Base-by-base conservation (phyloP, 2,113 vertebrate genomes). In the Anarrhichthys ocellatus region DNA sequence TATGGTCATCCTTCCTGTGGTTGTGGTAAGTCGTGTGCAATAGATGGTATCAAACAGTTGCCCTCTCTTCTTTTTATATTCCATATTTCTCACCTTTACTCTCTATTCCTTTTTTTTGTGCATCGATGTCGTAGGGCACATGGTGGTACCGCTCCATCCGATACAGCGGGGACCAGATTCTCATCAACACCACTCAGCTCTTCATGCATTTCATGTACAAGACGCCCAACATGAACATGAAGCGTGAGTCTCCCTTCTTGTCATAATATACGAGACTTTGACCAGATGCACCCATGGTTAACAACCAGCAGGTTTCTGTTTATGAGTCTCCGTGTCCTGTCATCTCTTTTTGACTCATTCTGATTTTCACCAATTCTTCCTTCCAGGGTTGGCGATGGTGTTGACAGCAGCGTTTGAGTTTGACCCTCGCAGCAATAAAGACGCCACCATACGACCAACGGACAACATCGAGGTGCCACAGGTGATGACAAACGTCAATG, bases 61-160 rank as follows among this genome's bases (percentile, higher is more conserved):
- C 2, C 8, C 9, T 29, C 36, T 27, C 40, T n/a, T 14, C 14
- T 29, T 29, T 9, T 46, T 46, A 24, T 2, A 27, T 20, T 18
- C 38, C 7, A 15, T 1, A 4, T 62, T 42, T 32, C 46, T 72
- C 22, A 42, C 0, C 38, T 32, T 9, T 5, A 34, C 8, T 40
- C 5, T 52, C 24, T 20, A 0, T 56, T 58, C 1, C 10, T 42
- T 63, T 4, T 4, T 11, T 6, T 7, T 70, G 42, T 18, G 7
- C 4, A 0, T 34, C 3, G 36, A 0, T 83, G 52, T 82, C 29
- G 15, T 83, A 99, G 98, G 98, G 98, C n/a, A 99, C 98, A 8
- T 99, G 98, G 98, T 99, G 98, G 98, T 99, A 99, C 92, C 97
- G 98, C 66, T 99, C 98, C 8, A 99, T 99, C 90, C 95, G 97